Conservation (phyloP, 2,888 invertebrate species). For the Hypomecis punctinalis region DNA sequence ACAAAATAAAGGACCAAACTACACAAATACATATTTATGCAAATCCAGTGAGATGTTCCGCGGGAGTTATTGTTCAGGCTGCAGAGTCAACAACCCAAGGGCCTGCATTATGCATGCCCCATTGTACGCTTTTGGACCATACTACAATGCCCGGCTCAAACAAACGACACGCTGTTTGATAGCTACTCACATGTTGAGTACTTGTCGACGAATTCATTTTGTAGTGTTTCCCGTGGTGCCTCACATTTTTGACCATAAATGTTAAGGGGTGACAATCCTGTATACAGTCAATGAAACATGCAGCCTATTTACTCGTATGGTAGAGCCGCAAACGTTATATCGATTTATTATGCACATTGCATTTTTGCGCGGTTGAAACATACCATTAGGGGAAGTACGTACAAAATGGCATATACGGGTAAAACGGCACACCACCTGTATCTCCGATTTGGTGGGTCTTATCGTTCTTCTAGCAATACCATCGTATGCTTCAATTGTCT, state of each 20-base stretch:
- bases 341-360: too few species aligned
- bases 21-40: conserved; percentile 47
- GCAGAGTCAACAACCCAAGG: conserved; percentile 70
- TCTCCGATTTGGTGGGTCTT: too few species aligned
- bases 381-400: too few species aligned
- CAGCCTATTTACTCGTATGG: too few species aligned
- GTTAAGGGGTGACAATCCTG: background rate
- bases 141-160: conserved; percentile 41
- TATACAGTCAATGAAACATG: background rate
- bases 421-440: too few species aligned
- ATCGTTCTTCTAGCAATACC: too few species aligned
- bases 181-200: conserved; percentile 16
- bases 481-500: too few species aligned
- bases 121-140: conserved; percentile 60
- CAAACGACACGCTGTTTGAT: conserved; percentile 15
- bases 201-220: conserved; percentile 8
- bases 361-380: too few species aligned
- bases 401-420: too few species aligned
- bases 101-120: conserved; percentile 73
- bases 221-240: background rate
- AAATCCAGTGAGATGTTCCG: conserved; percentile 52
- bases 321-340: too few species aligned
- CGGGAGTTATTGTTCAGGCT: conserved; percentile 52
- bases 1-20: conserved; percentile 17
- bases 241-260: background rate